phyloP scores from a whole-genome alignment of 2,113 vertebrate genomes.

The Petroica traversi region DNA sequence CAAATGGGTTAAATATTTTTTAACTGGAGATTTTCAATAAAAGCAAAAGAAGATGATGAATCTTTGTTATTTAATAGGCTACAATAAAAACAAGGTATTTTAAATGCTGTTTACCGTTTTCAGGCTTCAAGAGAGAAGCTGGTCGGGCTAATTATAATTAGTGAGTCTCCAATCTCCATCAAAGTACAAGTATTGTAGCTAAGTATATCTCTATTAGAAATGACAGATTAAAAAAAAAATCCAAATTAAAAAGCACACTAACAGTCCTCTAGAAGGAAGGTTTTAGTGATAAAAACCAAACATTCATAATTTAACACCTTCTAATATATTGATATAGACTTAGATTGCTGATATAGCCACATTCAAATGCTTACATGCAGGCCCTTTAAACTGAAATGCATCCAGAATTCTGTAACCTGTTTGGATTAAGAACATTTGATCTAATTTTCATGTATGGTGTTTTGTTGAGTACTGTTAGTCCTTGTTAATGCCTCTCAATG shows the following conservation, averaged over 20 bases:
- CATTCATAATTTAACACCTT: slow-evolving; percentile 33
- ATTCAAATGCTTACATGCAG: neutral
- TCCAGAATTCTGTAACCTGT: neutral
- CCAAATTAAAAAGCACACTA: slow-evolving; percentile 17
- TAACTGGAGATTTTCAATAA: slow-evolving; percentile 61
- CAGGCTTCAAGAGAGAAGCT: slow-evolving; percentile 42
- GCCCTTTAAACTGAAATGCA: neutral
- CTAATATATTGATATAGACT: neutral
- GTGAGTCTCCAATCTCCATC: slow-evolving; percentile 47
- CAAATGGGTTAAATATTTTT: slow-evolving; percentile 59
- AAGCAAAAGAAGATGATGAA: slow-evolving; percentile 51
- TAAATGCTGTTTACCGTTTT: slow-evolving; percentile 43
- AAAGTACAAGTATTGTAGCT: slow-evolving; percentile 53
- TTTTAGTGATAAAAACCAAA: slow-evolving; percentile 54
- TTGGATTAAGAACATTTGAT: slow-evolving; percentile 1
- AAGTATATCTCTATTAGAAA: slow-evolving; percentile 57
- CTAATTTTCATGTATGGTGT: neutral
- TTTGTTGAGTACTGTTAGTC: neutral
- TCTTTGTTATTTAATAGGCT: slow-evolving; percentile 61
- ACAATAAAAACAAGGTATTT: slow-evolving; percentile 26
- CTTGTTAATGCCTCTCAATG: slow-evolving; percentile 8
- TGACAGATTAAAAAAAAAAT: slow-evolving; percentile 60
- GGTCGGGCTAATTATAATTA: slow-evolving; percentile 60
- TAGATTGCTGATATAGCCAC: neutral
- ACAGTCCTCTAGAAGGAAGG: slow-evolving; percentile 45